These are phyloP conservation scores for Glossosoma conforme DNA, from an alignment of 1,140 invertebrate genomes.

Conservation along the genomic window DNA sequence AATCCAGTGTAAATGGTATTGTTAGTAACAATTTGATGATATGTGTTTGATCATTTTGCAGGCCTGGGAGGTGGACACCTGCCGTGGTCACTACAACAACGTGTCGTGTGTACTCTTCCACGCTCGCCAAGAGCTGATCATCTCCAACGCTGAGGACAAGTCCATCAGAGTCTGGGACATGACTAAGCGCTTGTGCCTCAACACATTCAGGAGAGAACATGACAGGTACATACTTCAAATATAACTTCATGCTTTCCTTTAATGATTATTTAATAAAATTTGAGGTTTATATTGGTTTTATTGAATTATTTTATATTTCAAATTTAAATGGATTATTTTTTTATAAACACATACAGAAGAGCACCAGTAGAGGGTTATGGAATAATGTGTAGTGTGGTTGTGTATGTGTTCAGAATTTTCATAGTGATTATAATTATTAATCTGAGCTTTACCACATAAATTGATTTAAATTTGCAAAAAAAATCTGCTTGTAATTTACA, in stretches of 20 bases:
- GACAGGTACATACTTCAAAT: conserved; percentile 66
- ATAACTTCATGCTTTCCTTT: too few species aligned
- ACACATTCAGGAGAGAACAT: conserved; percentile 92
- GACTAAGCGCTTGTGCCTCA: conserved; percentile 93
- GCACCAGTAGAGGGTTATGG: too few species aligned
- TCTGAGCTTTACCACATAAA: too few species aligned
- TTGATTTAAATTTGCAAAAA: too few species aligned
- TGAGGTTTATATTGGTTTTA: too few species aligned
- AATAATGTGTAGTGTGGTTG: too few species aligned
- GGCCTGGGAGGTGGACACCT: conserved; percentile 99
- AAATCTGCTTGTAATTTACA: too few species aligned
- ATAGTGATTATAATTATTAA: too few species aligned
- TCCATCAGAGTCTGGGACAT: conserved; percentile 99
- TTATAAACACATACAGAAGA: too few species aligned
- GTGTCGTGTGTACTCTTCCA: conserved; percentile 98
- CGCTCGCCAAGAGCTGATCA: conserved; percentile 92
- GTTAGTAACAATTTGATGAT: too few species aligned
- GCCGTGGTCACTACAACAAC: conserved; percentile 98
- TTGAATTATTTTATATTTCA: background rate
- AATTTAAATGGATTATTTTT: conserved; percentile 3
- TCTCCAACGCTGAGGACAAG: conserved; percentile 98
- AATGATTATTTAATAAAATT: background rate
- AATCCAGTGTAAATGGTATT: too few species aligned
- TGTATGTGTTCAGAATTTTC: too few species aligned
- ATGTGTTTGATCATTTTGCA: conserved; percentile 34